These are phyloP conservation scores for Tenodera sinensis DNA, from an alignment of 2,888 invertebrate species.

Conservation along the genomic window DNA sequence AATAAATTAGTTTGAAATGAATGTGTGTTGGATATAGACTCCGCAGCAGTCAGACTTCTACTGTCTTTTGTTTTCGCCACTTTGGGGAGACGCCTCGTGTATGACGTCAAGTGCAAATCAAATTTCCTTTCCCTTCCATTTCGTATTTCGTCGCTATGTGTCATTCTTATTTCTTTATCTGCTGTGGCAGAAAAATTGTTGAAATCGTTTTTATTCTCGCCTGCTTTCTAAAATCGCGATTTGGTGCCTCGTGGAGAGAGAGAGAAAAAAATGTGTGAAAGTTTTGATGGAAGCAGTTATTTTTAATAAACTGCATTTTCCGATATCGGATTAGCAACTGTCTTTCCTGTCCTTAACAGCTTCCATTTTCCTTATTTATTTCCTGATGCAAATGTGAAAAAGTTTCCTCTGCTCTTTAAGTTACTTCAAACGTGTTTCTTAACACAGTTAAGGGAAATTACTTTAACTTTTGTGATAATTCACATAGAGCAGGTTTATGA, in stretches of 20 bases:
- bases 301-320: background rate
- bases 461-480: too few species aligned
- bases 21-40: background rate
- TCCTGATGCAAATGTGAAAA: too few species aligned
- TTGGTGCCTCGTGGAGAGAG: background rate
- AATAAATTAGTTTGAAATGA: constrained; percentile 22
- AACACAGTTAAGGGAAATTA: too few species aligned
- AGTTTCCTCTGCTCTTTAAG: too few species aligned
- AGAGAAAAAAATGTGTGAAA: background rate
- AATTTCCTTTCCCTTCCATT: background rate
- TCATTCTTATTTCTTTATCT: background rate
- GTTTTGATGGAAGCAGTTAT: background rate
- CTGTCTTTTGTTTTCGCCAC: background rate
- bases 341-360: too few species aligned
- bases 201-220: background rate
- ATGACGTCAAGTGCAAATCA: background rate
- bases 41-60: background rate
- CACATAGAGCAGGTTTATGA: too few species aligned
- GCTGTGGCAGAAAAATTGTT: background rate
- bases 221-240: background rate
- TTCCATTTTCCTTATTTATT: too few species aligned
- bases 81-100: background rate
- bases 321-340: too few species aligned
- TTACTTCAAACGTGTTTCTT: too few species aligned
- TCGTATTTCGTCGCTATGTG: background rate